phyloP scores from a whole-genome alignment of 2,888 invertebrate genomes.

The Amiota communis region DNA sequence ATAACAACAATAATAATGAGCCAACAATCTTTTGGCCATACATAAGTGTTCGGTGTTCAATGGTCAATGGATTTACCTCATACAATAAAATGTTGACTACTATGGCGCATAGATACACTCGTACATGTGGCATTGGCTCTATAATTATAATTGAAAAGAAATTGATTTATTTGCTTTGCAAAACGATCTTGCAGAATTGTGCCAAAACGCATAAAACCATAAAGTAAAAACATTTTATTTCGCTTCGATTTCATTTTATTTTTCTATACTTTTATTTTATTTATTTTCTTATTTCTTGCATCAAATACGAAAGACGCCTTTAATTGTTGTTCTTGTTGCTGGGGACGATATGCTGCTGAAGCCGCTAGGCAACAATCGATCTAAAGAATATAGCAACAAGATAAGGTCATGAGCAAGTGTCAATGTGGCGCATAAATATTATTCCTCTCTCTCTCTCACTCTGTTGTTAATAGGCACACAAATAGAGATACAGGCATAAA shows the following conservation, averaged over 20 bases:
- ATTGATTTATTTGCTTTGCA: conserved; percentile 70
- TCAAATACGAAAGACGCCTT: conserved; percentile 33
- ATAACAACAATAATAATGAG: conserved; percentile 20
- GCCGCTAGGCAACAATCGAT: conserved; percentile 7
- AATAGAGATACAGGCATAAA: conserved; percentile 32
- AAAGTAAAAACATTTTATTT: conserved; percentile 60
- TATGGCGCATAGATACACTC: too few species aligned
- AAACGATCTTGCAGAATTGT: conserved; percentile 51
- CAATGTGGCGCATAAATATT: conserved; percentile 65
- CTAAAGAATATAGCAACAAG: conserved; percentile 36
- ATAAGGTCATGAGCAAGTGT: conserved; percentile 67
- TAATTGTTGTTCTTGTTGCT: conserved; percentile 63
- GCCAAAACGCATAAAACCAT: conserved; percentile 60
- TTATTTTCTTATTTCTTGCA: conserved; percentile 32
- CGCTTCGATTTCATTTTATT: conserved; percentile 28
- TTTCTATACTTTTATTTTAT: conserved; percentile 32
- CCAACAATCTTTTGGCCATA: background rate
- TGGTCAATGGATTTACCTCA: too few species aligned
- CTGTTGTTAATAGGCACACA: conserved; percentile 5
- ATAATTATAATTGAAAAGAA: conserved; percentile 72
- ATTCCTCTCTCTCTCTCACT: background rate
- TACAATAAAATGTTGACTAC: too few species aligned
- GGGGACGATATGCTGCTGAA: too few species aligned
- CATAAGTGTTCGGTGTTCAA: background rate
- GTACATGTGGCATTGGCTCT: conserved; percentile 41